Evolutionary conservation across 1,140 invertebrate species (phyloP), one percentile per base, ranked within the genome.

Genomic region (Lucilia cuprina): DNA sequence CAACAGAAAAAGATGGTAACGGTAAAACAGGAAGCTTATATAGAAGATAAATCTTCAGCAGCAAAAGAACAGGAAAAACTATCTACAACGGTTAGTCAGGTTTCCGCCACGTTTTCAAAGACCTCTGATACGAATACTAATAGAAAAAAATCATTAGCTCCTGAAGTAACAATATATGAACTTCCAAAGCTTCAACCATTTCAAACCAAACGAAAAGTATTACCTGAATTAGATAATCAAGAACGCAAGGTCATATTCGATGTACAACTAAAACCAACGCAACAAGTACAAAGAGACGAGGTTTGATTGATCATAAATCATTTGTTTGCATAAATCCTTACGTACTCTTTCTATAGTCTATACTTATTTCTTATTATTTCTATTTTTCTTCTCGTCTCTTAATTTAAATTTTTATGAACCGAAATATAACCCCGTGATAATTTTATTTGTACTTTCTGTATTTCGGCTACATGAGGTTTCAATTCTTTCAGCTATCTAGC

Each of bases 171-270:
- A 21, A 5, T 70, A 9, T 25, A 70, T n/a, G 65, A 70, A 70
- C 7, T 70, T 7, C 65, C 65, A 10, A 70, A 70, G 65, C 65
- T 70, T 70, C 7, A 70, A 25, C 65, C 65, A 21, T 21, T 70
- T 5, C 9, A 17, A 21, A 3, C 65, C 19, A 70, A 70, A 25
- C 65, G 19, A 19, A 19, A 70, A 21, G 1, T 70, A 70, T 21
- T 19, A 19, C 65, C 9, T 12, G 65, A 70, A 25, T 21, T 70
- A 70, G 65, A 70, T 70, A 70, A 19, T 21, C n/a, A 85, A 75
- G 82, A 86, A 35, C 55, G 83, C 7, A 86, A 87, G 84, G 85
- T 85, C 49, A 86, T 88, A 41, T 88, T 88, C 85, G 87, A 87
- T 80, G 86, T 88, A 12, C 82, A 85, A 30, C 85, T 88, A 80